Percentiles rank a stretch among this genome's conserved stretches.
Conservation (phyloP, 2,113 vertebrate genomes). For the Aegotheles bennettii region DNA sequence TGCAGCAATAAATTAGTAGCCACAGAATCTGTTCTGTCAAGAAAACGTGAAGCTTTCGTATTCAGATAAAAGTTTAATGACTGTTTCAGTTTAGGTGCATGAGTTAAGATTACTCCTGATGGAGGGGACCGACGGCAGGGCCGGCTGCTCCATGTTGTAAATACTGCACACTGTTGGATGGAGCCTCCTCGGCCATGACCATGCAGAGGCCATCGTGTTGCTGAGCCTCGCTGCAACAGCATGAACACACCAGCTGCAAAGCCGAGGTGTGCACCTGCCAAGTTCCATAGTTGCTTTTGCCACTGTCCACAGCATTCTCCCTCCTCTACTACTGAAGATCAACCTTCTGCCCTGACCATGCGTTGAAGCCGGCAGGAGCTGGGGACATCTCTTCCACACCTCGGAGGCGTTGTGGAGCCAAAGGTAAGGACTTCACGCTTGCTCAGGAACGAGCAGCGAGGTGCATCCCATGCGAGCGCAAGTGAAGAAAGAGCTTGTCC, state of each 20-base stretch:
- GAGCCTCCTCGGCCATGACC: not conserved
- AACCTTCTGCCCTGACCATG: not conserved
- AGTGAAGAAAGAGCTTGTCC: not conserved
- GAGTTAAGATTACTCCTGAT: not conserved
- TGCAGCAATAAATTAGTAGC: conserved; percentile 63
- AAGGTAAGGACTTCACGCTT: not conserved
- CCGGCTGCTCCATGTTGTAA: not conserved
- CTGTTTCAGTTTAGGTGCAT: not conserved
- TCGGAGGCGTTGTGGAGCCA: not conserved
- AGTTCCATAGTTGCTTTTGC: not conserved
- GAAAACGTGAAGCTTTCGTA: conserved; percentile 23
- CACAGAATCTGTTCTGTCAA: conserved; percentile 25
- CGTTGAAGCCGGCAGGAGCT: not conserved
- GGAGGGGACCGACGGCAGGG: not conserved
- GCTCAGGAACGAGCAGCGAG: not conserved
- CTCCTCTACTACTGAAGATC: not conserved
- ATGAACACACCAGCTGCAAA: not conserved
- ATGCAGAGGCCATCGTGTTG: not conserved
- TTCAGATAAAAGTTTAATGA: not conserved
- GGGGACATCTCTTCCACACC: not conserved
- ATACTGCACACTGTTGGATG: not conserved
- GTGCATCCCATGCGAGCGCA: accelerated
- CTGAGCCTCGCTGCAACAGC: not conserved
- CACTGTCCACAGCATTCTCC: not conserved
- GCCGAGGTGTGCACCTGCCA: not conserved